Conservation (phyloP, 2,888 invertebrate genomes). For the Keiferia lycopersicella region DNA sequence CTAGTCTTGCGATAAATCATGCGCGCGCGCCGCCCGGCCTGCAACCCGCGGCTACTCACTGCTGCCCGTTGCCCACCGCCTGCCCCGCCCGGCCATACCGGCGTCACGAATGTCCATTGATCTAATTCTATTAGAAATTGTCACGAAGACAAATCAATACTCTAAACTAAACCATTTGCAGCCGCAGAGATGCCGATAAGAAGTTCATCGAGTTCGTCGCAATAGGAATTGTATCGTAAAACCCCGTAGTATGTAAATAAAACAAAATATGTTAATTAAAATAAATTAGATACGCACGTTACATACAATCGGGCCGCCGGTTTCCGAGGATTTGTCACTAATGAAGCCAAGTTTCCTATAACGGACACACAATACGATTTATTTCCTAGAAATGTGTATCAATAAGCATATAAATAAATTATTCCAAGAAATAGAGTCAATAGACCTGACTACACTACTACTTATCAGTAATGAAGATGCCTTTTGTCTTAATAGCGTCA, state of each 20-base stretch:
- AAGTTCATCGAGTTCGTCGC: background rate
- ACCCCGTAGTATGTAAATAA: background rate
- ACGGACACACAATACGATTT: constrained; percentile 1
- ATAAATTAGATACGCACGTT: background rate
- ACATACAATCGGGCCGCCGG: background rate
- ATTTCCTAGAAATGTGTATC: constrained; percentile 3
- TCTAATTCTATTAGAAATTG: constrained; percentile 11
- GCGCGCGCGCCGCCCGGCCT: constrained; percentile 47
- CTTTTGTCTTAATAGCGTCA: background rate
- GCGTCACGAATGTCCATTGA: constrained; percentile 22
- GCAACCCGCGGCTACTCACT: constrained; percentile 24
- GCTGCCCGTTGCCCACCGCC: constrained; percentile 21
- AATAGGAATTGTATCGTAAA: background rate
- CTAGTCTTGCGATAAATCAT: constrained; percentile 72
- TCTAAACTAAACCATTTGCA: background rate
- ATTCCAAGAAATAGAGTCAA: background rate
- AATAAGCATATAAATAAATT: background rate
- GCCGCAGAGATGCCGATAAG: background rate
- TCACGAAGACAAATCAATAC: constrained; percentile 3
- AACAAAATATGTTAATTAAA: background rate
- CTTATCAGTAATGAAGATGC: background rate
- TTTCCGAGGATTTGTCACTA: background rate
- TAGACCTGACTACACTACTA: background rate
- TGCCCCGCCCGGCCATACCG: background rate
- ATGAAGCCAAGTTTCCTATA: constrained; percentile 10